Base-by-base conservation (phyloP, 1,140 invertebrate species). In the Polyergus mexicanus region DNA sequence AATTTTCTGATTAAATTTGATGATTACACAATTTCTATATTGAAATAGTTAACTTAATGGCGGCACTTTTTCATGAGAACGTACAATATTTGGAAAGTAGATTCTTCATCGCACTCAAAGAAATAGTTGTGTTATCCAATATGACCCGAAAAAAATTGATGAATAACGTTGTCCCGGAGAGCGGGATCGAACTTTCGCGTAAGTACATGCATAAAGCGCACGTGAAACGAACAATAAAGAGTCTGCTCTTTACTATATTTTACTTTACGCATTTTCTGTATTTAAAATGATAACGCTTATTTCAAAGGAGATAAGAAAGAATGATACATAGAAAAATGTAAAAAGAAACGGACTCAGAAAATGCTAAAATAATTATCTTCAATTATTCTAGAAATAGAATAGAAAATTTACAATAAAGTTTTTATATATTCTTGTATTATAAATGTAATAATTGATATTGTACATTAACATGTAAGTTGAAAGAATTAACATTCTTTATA, bases 21-120 rank as follows among this genome's bases (percentile, higher is more conserved):
- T 58, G 3, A 51, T 51, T 32, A 32, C 32, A 32, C 1, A 56
- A 68, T 32, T 10, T 84, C 0, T 54, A 19, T 1, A 51, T 44
- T 25, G 58, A 63, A 83, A 71, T 28, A 92, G 91, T 76, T 13
- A 89, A 90, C 51, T 16, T 87, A 28, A 11, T 47, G 5, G 69
- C 83, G 16, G 74, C 77, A 1, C 54, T 92, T 1, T 16, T 81
- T 3, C 85, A 90, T 19, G 10, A 83, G 35, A 90, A 91, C 22
- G 56, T 41, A 0, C 62, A 28, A 35, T 71, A 86, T 60, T 38
- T 92, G 8, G 32, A 28, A 25, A 6, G 28, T 3, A 41, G 38
- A 28, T 75, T 85, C 19, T 56, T 68, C 10, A 10, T 44, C 0
- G 47, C n/a, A 3, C 51, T 92, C 0, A 28, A 54, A 28, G 25